Evolutionary conservation across 2,888 invertebrate species (phyloP).

Genomic region (Zygaena filipendulae): DNA sequence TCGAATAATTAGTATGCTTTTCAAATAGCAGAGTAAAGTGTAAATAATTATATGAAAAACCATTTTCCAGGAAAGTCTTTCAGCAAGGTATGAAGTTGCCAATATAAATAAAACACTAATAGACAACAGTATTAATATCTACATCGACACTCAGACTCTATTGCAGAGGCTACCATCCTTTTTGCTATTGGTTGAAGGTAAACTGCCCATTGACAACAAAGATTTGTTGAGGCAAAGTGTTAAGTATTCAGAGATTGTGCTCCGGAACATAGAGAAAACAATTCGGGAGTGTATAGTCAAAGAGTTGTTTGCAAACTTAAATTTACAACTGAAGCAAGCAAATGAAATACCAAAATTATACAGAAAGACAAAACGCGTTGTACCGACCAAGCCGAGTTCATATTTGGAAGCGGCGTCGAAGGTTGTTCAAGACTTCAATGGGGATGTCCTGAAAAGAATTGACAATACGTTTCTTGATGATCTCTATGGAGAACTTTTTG

Average conservation of each 20-base stretch:
- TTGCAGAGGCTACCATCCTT: constrained; percentile 36
- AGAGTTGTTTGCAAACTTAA: constrained; percentile 50
- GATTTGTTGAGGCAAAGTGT: constrained; percentile 35
- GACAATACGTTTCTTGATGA: constrained; percentile 39
- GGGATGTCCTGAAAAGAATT: constrained; percentile 44
- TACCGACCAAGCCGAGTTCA: constrained; percentile 82
- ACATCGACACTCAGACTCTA: constrained; percentile 37
- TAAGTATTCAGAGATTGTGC: constrained; percentile 29
- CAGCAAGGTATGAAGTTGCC: constrained; percentile 32
- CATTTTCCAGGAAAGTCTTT: too few relatives aligned
- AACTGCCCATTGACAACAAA: constrained; percentile 30
- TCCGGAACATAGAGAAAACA: constrained; percentile 33
- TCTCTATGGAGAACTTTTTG: constrained; percentile 48
- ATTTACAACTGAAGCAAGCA: constrained; percentile 79
- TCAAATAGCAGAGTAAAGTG: too few relatives aligned
- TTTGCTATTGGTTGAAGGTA: constrained; percentile 31
- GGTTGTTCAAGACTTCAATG: constrained; percentile 70
- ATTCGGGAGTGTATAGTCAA: constrained; percentile 47
- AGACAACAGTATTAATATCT: constrained; percentile 46
- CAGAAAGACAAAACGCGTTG: constrained; percentile 89
- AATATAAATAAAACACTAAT: constrained; percentile 43
- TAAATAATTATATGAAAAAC: too few relatives aligned
- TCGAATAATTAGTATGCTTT: not conserved
- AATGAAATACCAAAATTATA: constrained; percentile 94
- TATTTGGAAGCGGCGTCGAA: constrained; percentile 78